A percentile compares a stretch with the other conserved stretches of the same genome.
Conservation (phyloP, 1,140 invertebrate species). For the Calosoma granatense region DNA sequence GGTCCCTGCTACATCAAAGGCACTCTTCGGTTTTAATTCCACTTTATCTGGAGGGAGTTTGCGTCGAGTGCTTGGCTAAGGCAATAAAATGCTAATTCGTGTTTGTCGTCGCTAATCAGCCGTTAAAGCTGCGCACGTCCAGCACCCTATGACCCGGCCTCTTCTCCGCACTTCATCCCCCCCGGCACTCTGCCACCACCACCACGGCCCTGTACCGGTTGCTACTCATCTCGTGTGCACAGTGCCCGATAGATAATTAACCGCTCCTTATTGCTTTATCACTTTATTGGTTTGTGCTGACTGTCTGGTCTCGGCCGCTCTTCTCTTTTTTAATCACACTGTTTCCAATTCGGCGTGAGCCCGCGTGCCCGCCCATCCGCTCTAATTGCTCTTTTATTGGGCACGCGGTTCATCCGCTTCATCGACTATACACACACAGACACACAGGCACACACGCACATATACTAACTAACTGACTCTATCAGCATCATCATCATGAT, state of each 20-base stretch:
- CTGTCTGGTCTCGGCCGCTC: constrained; percentile 29
- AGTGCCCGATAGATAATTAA: constrained; percentile 26
- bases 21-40: constrained; percentile 36
- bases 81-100: constrained; percentile 43
- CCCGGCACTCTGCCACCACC: too few species aligned
- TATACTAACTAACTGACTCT: too few species aligned
- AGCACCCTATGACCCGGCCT: neutral
- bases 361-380: constrained; percentile 31
- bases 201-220: too few species aligned
- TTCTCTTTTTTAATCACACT: constrained; percentile 34
- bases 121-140: constrained; percentile 20
- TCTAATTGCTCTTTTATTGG: constrained; percentile 33
- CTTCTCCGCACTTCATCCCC: neutral
- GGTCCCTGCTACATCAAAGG: constrained; percentile 20
- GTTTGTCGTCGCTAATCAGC: constrained; percentile 39
- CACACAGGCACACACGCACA: too few species aligned
- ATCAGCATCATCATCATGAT: too few species aligned
- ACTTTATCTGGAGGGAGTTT: constrained; percentile 32
- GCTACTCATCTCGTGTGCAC: too few species aligned
- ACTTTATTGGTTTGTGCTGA: constrained; percentile 32
- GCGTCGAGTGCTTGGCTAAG: constrained; percentile 33
- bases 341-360: constrained; percentile 23
- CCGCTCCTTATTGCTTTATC: constrained; percentile 25
- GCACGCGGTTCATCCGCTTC: constrained; percentile 22
- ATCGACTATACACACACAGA: neutral